Evolutionary conservation across 2,113 vertebrate species (phyloP).

Genomic region (Rhea americana): DNA sequence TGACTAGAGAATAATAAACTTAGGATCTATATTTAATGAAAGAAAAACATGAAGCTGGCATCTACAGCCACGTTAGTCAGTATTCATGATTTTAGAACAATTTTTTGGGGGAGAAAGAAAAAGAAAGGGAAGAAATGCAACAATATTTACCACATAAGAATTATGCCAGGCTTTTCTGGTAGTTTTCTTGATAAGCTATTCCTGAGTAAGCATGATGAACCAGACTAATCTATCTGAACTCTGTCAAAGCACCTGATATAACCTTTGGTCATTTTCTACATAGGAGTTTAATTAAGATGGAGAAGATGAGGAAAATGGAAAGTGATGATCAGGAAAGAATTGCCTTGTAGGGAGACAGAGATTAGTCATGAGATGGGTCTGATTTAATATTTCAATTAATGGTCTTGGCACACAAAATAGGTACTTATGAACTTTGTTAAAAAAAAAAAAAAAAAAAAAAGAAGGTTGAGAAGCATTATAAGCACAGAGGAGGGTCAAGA

Average conservation of each 20-base stretch:
- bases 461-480: background rate
- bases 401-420: background rate
- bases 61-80: background rate
- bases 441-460: background rate
- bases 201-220: background rate
- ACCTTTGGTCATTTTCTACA: background rate
- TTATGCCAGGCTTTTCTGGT: background rate
- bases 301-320: background rate
- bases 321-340: background rate
- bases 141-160: constrained; percentile 47
- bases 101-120: constrained; percentile 13
- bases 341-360: background rate
- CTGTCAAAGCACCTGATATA: background rate
- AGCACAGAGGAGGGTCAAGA: background rate
- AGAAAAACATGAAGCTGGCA: constrained; percentile 31
- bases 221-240: background rate
- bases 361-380: background rate
- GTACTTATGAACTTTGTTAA: background rate
- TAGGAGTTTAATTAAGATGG: background rate
- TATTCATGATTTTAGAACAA: constrained; percentile 10
- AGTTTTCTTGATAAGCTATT: constrained; percentile 30
- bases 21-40: constrained; percentile 35
- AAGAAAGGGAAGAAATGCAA: constrained; percentile 27
- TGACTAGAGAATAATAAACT: constrained; percentile 66
- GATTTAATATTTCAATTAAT: background rate